Evolutionary conservation across 2,888 invertebrate genomes (phyloP).

Genomic region (Tenodera sinensis): DNA sequence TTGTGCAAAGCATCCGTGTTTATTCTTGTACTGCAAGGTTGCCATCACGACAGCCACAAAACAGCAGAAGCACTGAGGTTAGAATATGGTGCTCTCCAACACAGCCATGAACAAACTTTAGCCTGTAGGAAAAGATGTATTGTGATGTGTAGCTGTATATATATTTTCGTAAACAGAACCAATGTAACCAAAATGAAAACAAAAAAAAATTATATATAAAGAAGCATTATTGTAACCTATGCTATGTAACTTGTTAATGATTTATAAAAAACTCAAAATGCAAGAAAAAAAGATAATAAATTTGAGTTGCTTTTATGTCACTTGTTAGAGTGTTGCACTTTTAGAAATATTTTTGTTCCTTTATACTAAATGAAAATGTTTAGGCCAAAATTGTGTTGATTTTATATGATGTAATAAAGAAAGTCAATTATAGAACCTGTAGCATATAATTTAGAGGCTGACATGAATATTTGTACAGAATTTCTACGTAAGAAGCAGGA

Average conservation of each 20-base stretch:
- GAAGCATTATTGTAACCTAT: not conserved
- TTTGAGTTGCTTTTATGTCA: constrained; percentile 22
- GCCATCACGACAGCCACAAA: not conserved
- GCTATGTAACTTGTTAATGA: constrained; percentile 1
- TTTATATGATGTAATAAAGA: constrained; percentile 12
- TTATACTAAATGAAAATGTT: constrained; percentile 5
- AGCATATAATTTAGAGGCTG: not conserved
- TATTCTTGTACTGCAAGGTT: not conserved
- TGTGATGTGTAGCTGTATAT: constrained; percentile 13
- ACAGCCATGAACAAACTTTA: not conserved
- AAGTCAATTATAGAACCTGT: constrained; percentile 17
- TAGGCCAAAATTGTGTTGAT: constrained; percentile 11
- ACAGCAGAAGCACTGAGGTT: too few species aligned
- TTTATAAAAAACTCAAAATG: constrained; percentile 3
- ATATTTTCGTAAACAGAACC: constrained; percentile 9
- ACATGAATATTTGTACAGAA: constrained; percentile 3
- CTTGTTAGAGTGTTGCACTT: constrained; percentile 25
- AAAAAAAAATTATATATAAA: not conserved
- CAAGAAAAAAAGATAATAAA: not conserved
- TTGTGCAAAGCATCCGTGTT: not conserved
- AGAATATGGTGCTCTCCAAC: not conserved
- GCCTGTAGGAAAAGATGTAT: not conserved
- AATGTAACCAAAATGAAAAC: not conserved
- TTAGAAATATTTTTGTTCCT: constrained; percentile 7
- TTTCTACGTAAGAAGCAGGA: constrained; percentile 10